A percentile compares a stretch with the other conserved stretches of the same genome.
These are phyloP conservation scores for Festucalex cinctus DNA, from an alignment of 2,113 vertebrate species.

Conservation along the genomic window DNA sequence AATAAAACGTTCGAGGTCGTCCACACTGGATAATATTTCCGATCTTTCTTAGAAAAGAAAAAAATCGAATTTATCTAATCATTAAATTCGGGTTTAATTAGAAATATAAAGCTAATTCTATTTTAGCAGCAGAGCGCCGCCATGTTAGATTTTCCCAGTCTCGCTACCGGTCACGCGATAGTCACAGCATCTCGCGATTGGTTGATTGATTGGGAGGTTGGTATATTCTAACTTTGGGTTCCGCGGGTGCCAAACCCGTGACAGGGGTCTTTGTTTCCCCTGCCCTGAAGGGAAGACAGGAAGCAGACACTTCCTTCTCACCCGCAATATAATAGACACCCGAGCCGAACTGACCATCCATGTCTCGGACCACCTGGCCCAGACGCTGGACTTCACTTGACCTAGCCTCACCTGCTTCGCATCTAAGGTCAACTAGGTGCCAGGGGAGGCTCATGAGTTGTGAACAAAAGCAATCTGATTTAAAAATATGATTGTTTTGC, in stretches of 20 bases:
- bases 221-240: neutral
- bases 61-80: no score
- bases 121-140: no score
- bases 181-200: no score
- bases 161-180: no score
- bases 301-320: conserved; percentile 57
- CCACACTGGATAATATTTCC: no score
- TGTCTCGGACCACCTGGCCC: conserved; percentile 67
- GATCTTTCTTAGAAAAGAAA: no score
- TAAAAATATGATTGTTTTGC: neutral
- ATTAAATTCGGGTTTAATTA: no score
- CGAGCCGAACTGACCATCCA: conserved; percentile 68
- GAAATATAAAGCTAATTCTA: no score
- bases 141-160: no score
- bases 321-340: conserved; percentile 50
- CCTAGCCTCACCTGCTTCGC: conserved; percentile 34
- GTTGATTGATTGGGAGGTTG: neutral
- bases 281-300: conserved; percentile 57
- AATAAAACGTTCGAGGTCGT: no score
- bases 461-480: neutral
- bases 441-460: conserved; percentile 1
- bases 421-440: conserved; percentile 37
- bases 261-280: conserved; percentile 47
- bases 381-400: conserved; percentile 61
- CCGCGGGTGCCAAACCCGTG: conserved; percentile 31